Conservation (phyloP, 1,140 invertebrate species). For the Drosophila auraria region DNA sequence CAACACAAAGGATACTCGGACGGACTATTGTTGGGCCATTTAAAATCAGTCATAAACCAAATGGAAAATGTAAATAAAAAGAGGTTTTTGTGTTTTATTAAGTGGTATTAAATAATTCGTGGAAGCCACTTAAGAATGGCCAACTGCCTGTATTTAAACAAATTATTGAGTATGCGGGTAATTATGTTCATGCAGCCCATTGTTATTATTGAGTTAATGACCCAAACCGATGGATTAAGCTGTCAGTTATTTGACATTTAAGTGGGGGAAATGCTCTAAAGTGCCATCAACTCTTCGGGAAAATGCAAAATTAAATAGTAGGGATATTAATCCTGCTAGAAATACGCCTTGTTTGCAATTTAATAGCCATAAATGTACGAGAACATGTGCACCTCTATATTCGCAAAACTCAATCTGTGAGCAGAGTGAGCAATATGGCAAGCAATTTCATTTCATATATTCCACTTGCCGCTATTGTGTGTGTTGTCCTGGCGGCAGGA, state of each 20-base stretch:
- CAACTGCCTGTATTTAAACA: background rate
- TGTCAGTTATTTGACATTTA: slow-evolving; percentile 36
- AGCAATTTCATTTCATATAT: slow-evolving; percentile 67
- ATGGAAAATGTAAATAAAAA: slow-evolving; percentile 19
- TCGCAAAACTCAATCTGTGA: slow-evolving; percentile 28
- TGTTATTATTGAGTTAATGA: slow-evolving; percentile 59
- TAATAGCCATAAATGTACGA: slow-evolving; percentile 67
- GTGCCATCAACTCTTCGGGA: background rate
- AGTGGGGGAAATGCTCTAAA: background rate
- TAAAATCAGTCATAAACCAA: slow-evolving; percentile 21
- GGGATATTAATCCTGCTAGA: background rate
- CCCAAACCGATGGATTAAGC: slow-evolving; percentile 48
- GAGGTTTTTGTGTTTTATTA: slow-evolving; percentile 29
- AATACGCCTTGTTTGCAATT: slow-evolving; percentile 46
- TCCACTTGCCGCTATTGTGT: slow-evolving; percentile 36
- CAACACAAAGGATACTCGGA: slow-evolving; percentile 37
- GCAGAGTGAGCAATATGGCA: slow-evolving; percentile 33
- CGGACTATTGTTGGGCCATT: slow-evolving; percentile 44
- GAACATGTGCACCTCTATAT: slow-evolving; percentile 12
- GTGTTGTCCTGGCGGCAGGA: slow-evolving; percentile 19
- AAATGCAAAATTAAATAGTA: background rate
- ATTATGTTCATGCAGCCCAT: slow-evolving; percentile 47
- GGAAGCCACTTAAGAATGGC: slow-evolving; percentile 3
- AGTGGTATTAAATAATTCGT: slow-evolving; percentile 40
- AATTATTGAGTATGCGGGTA: slow-evolving; percentile 47